A percentile compares a stretch with the other conserved stretches of the same genome.
These are phyloP conservation scores for Steatornis caripensis DNA, from an alignment of 2,113 vertebrate species.

Conservation along the genomic window DNA sequence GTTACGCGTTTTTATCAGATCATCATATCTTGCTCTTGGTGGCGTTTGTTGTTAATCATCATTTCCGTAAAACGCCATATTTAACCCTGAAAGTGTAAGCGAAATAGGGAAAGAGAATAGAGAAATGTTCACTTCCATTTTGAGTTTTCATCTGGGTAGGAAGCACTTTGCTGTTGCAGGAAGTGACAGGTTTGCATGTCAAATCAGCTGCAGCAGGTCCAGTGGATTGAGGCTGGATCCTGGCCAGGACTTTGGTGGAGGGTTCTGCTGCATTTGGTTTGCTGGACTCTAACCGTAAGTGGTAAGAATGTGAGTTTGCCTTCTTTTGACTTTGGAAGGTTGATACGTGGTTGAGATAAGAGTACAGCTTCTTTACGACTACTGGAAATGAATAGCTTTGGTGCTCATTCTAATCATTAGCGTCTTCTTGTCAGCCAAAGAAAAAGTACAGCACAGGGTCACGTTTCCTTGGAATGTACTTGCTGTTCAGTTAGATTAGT, in stretches of 20 bases:
- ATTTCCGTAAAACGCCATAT: neutral
- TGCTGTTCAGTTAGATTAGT: neutral
- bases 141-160: neutral
- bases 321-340: neutral
- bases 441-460: neutral
- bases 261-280: neutral
- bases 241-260: neutral
- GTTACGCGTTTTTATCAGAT: neutral
- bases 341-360: neutral
- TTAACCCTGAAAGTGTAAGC: neutral
- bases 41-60: neutral
- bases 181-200: neutral
- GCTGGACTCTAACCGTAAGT: neutral
- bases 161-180: neutral
- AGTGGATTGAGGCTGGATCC: neutral
- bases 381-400: neutral
- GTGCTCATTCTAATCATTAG: neutral
- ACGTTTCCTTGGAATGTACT: neutral
- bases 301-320: neutral
- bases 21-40: neutral
- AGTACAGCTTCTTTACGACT: neutral
- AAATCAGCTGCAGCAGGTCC: neutral
- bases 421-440: neutral
- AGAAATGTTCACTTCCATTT: neutral
- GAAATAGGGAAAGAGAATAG: too few relatives aligned